Evolutionary conservation across 2,797 vertebrate genomes (phyloP).

Genomic region (Tapera naevia): DNA sequence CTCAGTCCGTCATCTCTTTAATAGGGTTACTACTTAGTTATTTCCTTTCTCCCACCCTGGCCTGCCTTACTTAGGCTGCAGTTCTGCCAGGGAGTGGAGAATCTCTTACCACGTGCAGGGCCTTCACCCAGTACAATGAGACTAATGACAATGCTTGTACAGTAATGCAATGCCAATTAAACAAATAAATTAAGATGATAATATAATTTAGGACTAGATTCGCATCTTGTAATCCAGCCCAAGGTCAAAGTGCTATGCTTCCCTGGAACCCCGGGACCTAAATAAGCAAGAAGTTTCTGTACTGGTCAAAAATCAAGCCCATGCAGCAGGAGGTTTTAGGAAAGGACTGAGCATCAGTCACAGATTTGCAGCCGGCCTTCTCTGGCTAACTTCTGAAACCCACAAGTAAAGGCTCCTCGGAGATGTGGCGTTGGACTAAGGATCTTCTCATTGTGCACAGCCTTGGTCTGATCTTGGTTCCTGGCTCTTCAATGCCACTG

Average conservation of each 20-base stretch:
- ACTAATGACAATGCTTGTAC: slow-evolving; percentile 7
- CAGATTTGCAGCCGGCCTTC: accelerated
- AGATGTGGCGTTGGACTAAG: background rate
- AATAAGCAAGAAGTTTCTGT: background rate
- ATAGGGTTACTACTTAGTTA: slow-evolving; percentile 52
- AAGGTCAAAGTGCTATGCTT: background rate
- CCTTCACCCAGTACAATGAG: slow-evolving; percentile 39
- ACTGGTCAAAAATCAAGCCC: background rate
- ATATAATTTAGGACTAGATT: slow-evolving; percentile 10
- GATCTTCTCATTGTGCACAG: accelerated
- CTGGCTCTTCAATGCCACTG: background rate
- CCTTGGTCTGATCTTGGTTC: background rate
- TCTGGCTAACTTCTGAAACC: background rate
- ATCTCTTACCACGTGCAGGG: slow-evolving; percentile 26
- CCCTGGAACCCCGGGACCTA: background rate
- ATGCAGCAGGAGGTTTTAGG: background rate
- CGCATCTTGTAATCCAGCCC: background rate
- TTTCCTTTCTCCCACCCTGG: slow-evolving; percentile 59
- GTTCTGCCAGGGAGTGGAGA: slow-evolving; percentile 44
- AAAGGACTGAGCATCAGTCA: background rate
- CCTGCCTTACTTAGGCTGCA: slow-evolving; percentile 32
- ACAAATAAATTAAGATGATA: slow-evolving; percentile 33
- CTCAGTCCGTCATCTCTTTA: slow-evolving; percentile 56
- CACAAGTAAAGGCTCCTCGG: background rate
- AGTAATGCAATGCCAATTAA: slow-evolving; percentile 52